These are phyloP conservation scores for Grus americana DNA, from an alignment of 2,113 vertebrate genomes.

Conservation along the genomic window DNA sequence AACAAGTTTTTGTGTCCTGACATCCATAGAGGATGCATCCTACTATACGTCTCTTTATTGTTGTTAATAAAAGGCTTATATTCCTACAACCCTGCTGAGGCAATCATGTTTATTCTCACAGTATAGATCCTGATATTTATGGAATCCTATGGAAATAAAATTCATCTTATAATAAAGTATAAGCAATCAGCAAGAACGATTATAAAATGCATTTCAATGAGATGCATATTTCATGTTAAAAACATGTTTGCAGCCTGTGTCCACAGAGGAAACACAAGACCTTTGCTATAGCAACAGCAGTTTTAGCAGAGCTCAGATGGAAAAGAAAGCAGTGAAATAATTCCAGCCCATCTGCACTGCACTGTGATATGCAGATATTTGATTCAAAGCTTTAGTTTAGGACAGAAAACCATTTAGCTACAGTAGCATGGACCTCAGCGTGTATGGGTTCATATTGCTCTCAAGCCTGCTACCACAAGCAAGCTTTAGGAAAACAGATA, in stretches of 20 bases:
- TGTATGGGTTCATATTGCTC: fast-evolving
- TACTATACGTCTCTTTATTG: background rate
- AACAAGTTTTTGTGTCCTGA: background rate
- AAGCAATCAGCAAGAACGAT: conserved; percentile 19
- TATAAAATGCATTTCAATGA: conserved; percentile 41
- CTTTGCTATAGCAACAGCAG: conserved; percentile 25
- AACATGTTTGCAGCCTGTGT: conserved; percentile 30
- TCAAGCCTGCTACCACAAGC: background rate
- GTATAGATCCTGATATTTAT: background rate
- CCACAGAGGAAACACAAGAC: conserved; percentile 2
- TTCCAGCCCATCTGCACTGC: conserved; percentile 51
- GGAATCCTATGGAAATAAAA: background rate
- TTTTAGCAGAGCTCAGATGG: conserved; percentile 49
- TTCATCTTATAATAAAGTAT: background rate
- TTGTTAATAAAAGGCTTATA: background rate
- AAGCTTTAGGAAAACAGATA: background rate
- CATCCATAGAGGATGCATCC: background rate
- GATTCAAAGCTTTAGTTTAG: background rate
- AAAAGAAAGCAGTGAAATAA: conserved; percentile 56
- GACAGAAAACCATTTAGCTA: background rate
- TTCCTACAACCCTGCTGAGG: background rate
- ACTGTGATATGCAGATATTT: background rate
- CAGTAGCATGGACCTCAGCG: background rate
- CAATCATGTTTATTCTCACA: background rate
- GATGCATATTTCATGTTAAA: conserved; percentile 19